phyloP scores from a whole-genome alignment of 2,888 invertebrate species.

The Masnerella sp. region DNA sequence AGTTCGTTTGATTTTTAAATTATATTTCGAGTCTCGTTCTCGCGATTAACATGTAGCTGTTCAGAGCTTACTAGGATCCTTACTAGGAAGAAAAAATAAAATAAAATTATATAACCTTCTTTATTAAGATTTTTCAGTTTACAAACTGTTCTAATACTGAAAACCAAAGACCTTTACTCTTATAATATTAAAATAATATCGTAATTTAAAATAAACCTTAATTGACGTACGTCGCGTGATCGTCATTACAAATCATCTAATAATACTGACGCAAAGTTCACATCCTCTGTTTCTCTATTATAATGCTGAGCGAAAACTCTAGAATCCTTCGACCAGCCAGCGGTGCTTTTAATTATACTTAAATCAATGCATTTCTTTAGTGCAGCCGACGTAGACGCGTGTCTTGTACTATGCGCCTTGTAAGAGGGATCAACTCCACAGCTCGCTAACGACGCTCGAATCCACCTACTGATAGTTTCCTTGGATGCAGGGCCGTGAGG shows the following conservation, averaged over 20 bases:
- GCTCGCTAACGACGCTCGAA: neutral
- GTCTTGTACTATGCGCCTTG: neutral
- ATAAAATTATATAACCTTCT: too few relatives aligned
- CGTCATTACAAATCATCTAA: too few relatives aligned
- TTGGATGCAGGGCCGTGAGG: neutral
- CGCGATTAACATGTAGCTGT: neutral
- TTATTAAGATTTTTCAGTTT: too few relatives aligned
- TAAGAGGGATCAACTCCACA: neutral
- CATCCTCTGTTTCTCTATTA: neutral
- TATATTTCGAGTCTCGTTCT: too few relatives aligned
- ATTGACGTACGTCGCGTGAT: too few relatives aligned
- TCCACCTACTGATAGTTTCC: neutral
- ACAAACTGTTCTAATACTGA: too few relatives aligned
- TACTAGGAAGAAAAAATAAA: too few relatives aligned
- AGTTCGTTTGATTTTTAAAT: too few relatives aligned
- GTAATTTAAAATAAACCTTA: too few relatives aligned
- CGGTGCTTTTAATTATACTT: neutral
- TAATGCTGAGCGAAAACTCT: neutral
- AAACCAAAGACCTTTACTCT: too few relatives aligned
- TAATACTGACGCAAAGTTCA: neutral
- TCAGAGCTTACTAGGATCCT: too few relatives aligned
- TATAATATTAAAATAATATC: too few relatives aligned
- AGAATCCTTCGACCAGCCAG: neutral
- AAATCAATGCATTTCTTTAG: neutral
- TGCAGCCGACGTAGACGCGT: neutral